Evolutionary conservation across 1,140 invertebrate genomes (phyloP).

Genomic region (Pristionchus pacificus): DNA sequence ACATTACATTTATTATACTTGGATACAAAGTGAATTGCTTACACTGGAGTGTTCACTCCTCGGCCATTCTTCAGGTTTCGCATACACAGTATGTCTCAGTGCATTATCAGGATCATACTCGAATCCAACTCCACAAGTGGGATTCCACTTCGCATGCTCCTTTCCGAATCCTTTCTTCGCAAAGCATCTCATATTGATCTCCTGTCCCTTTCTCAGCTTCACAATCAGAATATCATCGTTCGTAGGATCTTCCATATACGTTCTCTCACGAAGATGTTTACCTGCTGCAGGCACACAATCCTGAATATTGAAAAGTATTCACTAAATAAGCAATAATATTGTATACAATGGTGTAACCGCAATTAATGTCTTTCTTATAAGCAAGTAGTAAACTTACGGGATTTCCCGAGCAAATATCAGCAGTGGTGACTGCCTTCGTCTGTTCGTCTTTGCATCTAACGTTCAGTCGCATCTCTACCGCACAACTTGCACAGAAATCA

Average conservation of each 20-base stretch:
- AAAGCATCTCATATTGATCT: slow-evolving; percentile 88
- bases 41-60: slow-evolving; percentile 72
- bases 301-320: too few relatives aligned
- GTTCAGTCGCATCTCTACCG: slow-evolving; percentile 93
- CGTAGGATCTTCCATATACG: slow-evolving; percentile 13
- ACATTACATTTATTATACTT: too few relatives aligned
- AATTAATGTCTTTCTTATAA: slow-evolving; percentile 76
- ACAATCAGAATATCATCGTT: slow-evolving; percentile 83
- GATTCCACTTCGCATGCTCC: slow-evolving; percentile 99
- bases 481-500: slow-evolving; percentile 94
- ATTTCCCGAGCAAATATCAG: slow-evolving; percentile 1
- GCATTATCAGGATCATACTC: slow-evolving; percentile 99
- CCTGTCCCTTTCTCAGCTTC: slow-evolving; percentile 93
- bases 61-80: slow-evolving; percentile 98
- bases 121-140: slow-evolving; percentile 92
- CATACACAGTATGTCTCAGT: slow-evolving; percentile 89
- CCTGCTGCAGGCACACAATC: slow-evolving; percentile 59
- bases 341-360: too few relatives aligned
- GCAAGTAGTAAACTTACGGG: background rate
- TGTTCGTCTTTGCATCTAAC: slow-evolving; percentile 89
- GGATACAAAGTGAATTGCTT: background rate
- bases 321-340: too few relatives aligned
- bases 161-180: slow-evolving; percentile 94
- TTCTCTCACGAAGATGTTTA: background rate
- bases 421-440: slow-evolving; percentile 87